These are phyloP conservation scores for Gymnocheta viridis DNA, from an alignment of 2,888 invertebrate species.

Conservation along the genomic window DNA sequence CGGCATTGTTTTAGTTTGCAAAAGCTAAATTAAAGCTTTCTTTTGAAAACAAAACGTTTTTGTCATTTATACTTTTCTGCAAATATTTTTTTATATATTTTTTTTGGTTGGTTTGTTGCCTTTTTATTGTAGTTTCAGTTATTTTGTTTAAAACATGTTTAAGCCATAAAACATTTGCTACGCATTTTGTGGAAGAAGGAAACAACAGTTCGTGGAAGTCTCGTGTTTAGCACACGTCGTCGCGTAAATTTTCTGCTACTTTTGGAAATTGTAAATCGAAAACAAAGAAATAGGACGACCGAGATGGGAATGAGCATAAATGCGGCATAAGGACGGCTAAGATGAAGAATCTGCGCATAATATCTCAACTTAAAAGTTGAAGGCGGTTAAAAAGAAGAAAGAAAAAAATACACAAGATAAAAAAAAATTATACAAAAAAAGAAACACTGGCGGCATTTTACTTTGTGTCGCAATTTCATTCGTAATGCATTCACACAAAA, in stretches of 20 bases:
- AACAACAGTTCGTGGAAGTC: constrained; percentile 80
- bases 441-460: constrained; percentile 75
- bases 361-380: constrained; percentile 63
- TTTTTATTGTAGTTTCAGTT: constrained; percentile 33
- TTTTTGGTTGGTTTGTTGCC: background rate
- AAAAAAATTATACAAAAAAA: constrained; percentile 10
- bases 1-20: constrained; percentile 35
- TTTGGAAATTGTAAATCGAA: constrained; percentile 37
- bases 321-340: constrained; percentile 51
- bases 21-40: constrained; percentile 50
- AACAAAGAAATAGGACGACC: constrained; percentile 40
- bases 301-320: constrained; percentile 4
- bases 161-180: constrained; percentile 72
- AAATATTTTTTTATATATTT: background rate
- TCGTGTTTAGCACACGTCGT: constrained; percentile 81
- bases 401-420: background rate
- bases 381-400: constrained; percentile 60
- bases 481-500: constrained; percentile 81
- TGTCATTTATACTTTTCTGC: constrained; percentile 50
- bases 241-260: constrained; percentile 79
- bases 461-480: constrained; percentile 79
- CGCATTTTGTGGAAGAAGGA: constrained; percentile 60
- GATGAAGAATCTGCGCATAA: constrained; percentile 65
- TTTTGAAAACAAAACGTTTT: constrained; percentile 45
- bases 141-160: constrained; percentile 65